Evolutionary conservation across 1,140 invertebrate species (phyloP).

Genomic region (Drosophila ogumai): DNA sequence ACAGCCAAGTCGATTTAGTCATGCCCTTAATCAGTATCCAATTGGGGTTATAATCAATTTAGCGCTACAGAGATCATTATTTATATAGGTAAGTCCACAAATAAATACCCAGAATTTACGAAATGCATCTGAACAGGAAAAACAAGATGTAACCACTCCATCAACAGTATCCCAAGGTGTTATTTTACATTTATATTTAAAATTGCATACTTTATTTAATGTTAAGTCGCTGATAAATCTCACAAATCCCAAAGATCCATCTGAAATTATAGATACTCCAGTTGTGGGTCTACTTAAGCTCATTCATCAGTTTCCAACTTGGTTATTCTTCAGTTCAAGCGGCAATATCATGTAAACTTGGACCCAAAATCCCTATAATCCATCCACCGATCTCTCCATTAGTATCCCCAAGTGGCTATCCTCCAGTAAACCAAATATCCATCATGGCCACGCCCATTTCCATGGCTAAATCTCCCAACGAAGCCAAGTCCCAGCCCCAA

Average conservation of each 20-base stretch:
- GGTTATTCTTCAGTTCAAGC: too few relatives aligned
- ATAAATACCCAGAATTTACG: neutral
- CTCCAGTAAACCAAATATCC: neutral
- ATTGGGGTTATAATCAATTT: neutral
- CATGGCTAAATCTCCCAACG: neutral
- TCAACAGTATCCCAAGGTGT: too few relatives aligned
- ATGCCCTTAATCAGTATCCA: too few relatives aligned
- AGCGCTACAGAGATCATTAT: neutral
- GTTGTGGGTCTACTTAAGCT: neutral
- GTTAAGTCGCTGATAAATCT: neutral
- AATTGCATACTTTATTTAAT: neutral
- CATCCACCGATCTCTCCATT: neutral
- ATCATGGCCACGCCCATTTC: slow-evolving; percentile 12
- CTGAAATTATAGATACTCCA: neutral
- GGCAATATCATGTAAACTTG: neutral
- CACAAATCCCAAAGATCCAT: neutral
- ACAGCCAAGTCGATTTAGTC: too few relatives aligned
- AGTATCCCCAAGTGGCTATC: neutral
- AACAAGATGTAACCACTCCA: too few relatives aligned
- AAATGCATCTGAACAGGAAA: neutral
- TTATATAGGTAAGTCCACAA: neutral
- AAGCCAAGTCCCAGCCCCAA: slow-evolving; percentile 4
- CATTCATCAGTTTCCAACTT: neutral
- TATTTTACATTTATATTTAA: too few relatives aligned
- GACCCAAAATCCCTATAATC: neutral